Conservation (phyloP, 1,140 invertebrate genomes). For the Phymastichus coffea region DNA sequence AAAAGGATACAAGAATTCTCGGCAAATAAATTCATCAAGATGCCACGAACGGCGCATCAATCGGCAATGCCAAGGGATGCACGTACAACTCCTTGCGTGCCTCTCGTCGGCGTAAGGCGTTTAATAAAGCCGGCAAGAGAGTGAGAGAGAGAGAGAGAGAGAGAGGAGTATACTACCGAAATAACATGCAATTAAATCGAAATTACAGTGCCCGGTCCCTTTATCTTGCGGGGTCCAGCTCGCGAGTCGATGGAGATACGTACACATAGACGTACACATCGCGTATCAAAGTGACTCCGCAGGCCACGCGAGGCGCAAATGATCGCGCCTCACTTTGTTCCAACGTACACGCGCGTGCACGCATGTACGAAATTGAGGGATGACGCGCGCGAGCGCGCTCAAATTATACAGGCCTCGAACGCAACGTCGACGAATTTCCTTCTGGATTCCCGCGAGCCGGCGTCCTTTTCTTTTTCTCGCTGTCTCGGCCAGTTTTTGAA, state of each 20-base stretch:
- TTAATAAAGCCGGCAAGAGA: conserved; percentile 52
- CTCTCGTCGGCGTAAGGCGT: conserved; percentile 40
- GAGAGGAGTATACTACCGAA: conserved; percentile 39
- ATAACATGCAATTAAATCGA: conserved; percentile 53
- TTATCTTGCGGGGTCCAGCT: neutral
- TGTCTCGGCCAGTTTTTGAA: neutral
- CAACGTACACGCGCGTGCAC: neutral
- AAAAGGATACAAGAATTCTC: no score
- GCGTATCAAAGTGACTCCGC: conserved; percentile 16
- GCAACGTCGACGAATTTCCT: conserved; percentile 1
- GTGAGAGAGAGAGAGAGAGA: no score
- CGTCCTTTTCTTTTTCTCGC: no score
- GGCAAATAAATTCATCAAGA: conserved; percentile 16
- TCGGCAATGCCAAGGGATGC: conserved; percentile 24
- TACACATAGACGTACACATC: neutral
- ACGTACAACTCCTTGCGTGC: no score
- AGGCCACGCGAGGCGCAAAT: conserved; percentile 29
- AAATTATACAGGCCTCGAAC: conserved; percentile 10
- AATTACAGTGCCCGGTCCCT: conserved; percentile 44
- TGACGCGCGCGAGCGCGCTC: neutral
- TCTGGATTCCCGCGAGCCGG: no score
- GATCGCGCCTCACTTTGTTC: conserved; percentile 21
- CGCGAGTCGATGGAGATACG: neutral
- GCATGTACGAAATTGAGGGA: conserved; percentile 19
- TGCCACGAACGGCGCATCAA: neutral